These are phyloP conservation scores for Poecile atricapillus DNA, from an alignment of 2,113 vertebrate species.

Conservation along the genomic window DNA sequence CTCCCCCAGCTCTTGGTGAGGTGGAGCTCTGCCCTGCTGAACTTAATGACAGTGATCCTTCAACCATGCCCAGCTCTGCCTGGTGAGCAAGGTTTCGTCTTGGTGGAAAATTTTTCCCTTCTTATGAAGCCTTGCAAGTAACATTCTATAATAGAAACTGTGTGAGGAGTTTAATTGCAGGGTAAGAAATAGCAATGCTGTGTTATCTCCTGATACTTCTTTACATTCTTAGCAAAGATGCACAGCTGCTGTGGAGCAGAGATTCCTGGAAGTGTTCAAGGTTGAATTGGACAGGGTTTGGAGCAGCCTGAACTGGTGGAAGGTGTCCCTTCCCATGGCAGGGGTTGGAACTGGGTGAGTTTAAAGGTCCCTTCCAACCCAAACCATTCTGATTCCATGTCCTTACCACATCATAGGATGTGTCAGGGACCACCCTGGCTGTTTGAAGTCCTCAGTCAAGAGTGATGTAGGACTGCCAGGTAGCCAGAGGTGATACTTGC, in stretches of 20 bases:
- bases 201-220: conserved; percentile 62
- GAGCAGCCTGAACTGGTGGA: background rate
- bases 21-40: background rate
- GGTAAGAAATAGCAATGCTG: conserved; percentile 68
- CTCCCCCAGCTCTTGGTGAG: background rate
- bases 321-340: background rate
- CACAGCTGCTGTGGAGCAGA: conserved; percentile 29
- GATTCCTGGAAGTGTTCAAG: background rate
- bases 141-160: conserved; percentile 49
- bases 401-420: background rate
- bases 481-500: rapidly evolving
- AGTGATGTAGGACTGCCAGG: background rate
- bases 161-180: conserved; percentile 69
- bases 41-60: background rate
- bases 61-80: background rate
- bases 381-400: background rate
- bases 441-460: background rate
- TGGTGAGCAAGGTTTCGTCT: background rate
- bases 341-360: background rate
- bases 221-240: background rate
- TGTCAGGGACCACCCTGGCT: no score
- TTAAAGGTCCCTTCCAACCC: background rate
- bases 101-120: conserved; percentile 56
- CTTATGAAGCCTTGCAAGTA: conserved; percentile 57
- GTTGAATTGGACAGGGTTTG: background rate